Conservation (phyloP, 2,113 vertebrate genomes). For the Misgurnus anguillicaudatus region DNA sequence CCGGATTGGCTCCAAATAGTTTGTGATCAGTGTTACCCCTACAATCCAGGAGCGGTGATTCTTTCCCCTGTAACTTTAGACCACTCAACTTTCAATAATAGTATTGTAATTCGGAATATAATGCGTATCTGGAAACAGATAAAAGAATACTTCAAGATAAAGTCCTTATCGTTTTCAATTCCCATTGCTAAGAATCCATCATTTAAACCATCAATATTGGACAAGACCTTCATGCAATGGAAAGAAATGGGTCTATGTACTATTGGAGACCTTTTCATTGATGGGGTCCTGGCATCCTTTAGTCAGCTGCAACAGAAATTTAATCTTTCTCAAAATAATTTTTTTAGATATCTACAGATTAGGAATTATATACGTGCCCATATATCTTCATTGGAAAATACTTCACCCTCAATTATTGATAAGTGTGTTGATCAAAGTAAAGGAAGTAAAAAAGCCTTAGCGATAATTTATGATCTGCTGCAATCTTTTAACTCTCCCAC, state of each 20-base stretch:
- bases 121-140: not conserved
- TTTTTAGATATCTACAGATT: constrained; percentile 11
- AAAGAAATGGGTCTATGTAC: not conserved
- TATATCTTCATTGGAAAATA: not conserved
- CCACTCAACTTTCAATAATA: not conserved
- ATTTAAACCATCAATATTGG: too few species aligned
- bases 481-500: not conserved
- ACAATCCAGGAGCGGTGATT: not conserved
- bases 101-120: not conserved
- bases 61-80: not conserved
- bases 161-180: not conserved
- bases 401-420: not conserved
- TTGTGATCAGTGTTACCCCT: not conserved
- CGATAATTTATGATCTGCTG: not conserved
- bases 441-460: not conserved
- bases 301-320: not conserved
- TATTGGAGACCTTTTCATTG: not conserved
- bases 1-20: not conserved
- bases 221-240: not conserved
- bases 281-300: not conserved
- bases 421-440: not conserved
- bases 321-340: not conserved
- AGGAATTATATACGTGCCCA: constrained; percentile 5
- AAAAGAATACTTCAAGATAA: not conserved
- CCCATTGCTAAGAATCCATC: too few species aligned